Percentiles rank a stretch among this genome's conserved stretches.
phyloP scores from a whole-genome alignment of 2,797 vertebrate species.

The Lagodon rhomboides region DNA sequence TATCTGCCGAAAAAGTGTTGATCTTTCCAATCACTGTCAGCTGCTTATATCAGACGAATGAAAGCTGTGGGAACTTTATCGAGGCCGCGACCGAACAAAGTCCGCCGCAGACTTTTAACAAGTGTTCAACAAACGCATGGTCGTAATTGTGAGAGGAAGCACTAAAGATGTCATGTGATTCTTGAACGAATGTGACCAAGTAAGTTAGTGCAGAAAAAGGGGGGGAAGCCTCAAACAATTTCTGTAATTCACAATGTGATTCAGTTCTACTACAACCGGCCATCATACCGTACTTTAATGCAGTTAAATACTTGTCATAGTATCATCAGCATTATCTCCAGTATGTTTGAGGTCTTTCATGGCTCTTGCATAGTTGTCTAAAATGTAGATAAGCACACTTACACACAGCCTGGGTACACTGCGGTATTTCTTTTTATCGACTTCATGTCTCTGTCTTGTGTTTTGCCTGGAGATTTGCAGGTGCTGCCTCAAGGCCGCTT shows the following conservation, averaged over 20 bases:
- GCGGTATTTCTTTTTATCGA: slow-evolving; percentile 3
- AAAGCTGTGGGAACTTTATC: slow-evolving; percentile 61
- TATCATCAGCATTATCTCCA: neutral
- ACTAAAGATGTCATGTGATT: slow-evolving; percentile 46
- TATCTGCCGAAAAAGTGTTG: slow-evolving; percentile 3
- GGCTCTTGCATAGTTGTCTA: neutral
- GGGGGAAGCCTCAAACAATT: neutral
- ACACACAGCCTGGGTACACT: neutral
- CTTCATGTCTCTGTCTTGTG: slow-evolving; percentile 14
- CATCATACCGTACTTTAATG: neutral
- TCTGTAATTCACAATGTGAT: neutral
- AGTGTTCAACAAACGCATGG: slow-evolving; percentile 51
- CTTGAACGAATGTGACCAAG: slow-evolving; percentile 19
- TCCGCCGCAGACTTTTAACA: slow-evolving; percentile 49
- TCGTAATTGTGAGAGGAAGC: slow-evolving; percentile 53
- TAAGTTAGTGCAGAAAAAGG: slow-evolving; percentile 7
- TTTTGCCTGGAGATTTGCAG: slow-evolving; percentile 9
- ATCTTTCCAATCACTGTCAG: slow-evolving; percentile 29
- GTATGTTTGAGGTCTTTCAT: neutral
- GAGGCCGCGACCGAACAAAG: slow-evolving; percentile 51
- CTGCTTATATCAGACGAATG: slow-evolving; percentile 31
- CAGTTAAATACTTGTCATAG: neutral
- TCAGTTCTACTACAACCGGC: no score
- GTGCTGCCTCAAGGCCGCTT: slow-evolving; percentile 5
- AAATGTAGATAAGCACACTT: neutral